Conservation (phyloP, 2,888 invertebrate genomes). For the Chymomyza fuscimana region DNA sequence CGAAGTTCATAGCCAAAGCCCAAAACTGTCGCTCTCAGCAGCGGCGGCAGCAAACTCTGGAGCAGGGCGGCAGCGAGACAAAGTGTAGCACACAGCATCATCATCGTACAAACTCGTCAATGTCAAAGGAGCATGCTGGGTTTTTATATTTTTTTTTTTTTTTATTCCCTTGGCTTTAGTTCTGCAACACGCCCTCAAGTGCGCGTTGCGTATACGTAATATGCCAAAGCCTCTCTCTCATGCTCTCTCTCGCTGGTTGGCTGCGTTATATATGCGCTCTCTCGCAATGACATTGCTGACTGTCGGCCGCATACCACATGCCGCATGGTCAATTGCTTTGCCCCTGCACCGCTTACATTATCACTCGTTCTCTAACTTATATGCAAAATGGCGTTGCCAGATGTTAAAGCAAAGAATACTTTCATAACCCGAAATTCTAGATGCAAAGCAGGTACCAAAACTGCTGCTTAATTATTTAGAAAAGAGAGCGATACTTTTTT, state of each 20-base stretch:
- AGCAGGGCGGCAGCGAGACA: neutral
- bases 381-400: slow-evolving; percentile 31
- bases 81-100: neutral
- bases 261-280: neutral
- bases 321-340: slow-evolving; percentile 15
- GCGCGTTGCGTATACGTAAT: slow-evolving; percentile 53
- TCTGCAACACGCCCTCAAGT: slow-evolving; percentile 43
- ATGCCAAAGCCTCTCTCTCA: slow-evolving; percentile 21
- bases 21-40: slow-evolving; percentile 6
- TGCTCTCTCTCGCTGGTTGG: neutral
- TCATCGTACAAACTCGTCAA: slow-evolving; percentile 25
- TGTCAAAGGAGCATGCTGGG: slow-evolving; percentile 43
- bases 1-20: neutral
- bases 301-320: slow-evolving; percentile 13
- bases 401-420: neutral
- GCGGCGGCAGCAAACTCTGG: neutral
- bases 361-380: slow-evolving; percentile 11
- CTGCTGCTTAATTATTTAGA: too few relatives aligned
- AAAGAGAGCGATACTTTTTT: too few relatives aligned
- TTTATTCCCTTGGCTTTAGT: slow-evolving; percentile 24
- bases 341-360: neutral
- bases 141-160: neutral
- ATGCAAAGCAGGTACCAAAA: too few relatives aligned
- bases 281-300: slow-evolving; percentile 8
- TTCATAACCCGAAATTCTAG: neutral